Evolutionary conservation across 2,113 vertebrate genomes (phyloP).

Genomic region (Chaenogobius annularis): DNA sequence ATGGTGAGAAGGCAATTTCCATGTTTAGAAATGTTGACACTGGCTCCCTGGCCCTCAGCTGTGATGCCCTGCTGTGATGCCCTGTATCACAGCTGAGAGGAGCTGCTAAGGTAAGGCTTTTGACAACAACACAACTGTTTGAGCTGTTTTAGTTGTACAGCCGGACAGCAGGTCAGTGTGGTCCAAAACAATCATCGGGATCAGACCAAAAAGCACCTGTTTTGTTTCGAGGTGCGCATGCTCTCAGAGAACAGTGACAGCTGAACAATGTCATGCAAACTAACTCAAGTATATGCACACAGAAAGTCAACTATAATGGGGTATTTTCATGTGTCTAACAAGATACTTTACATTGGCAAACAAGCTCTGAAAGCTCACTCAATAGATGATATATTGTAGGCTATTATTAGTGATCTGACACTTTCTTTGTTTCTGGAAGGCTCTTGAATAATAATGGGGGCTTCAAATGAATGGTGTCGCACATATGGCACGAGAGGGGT

Average conservation of each 20-base stretch:
- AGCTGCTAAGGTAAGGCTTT: conserved; percentile 29
- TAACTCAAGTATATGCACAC: conserved; percentile 14
- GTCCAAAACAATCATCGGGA: conserved; percentile 67
- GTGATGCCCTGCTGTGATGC: too few relatives aligned
- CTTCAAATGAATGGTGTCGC: not conserved
- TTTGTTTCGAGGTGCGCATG: conserved; percentile 53
- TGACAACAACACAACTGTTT: conserved; percentile 53
- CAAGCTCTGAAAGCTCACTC: not conserved
- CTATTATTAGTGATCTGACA: conserved; percentile 4
- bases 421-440: not conserved
- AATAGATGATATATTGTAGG: not conserved
- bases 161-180: conserved; percentile 50
- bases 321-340: conserved; percentile 18
- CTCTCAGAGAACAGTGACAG: conserved; percentile 42
- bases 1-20: not conserved
- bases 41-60: not conserved
- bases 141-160: conserved; percentile 27
- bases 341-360: not conserved
- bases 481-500: conserved; percentile 47
- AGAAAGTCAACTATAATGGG: conserved; percentile 9
- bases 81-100: too few relatives aligned
- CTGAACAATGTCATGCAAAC: conserved; percentile 47
- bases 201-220: conserved; percentile 64
- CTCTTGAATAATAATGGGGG: not conserved
- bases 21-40: not conserved